Evolutionary conservation across 2,797 vertebrate species (phyloP), one percentile per base, ranked within the genome.

Genomic region (Phaenicophaeus curvirostris): DNA sequence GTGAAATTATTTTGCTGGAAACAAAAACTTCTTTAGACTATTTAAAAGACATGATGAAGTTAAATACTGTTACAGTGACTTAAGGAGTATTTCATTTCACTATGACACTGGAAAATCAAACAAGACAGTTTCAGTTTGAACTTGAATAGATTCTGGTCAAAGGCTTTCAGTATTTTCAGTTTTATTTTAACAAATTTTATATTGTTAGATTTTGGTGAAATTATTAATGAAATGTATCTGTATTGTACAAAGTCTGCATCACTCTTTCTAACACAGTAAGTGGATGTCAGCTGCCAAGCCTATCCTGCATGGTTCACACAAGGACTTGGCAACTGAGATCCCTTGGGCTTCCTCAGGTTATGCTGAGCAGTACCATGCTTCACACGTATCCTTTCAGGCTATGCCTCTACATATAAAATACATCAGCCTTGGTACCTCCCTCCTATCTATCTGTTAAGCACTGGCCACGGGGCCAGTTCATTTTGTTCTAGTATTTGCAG

Each of bases 1-100:
- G 57, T 84, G 53, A 88, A 92, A 84, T 86, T 75, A 83, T 89
- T 93, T 94, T 86, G 48, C 71, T 59, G 73, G 59, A 87, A 94
- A 92, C 54, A 91, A 82, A 76, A 79, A 28, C 62, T n/a, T 68
- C 58, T 80, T 84, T 53, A 80, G 57, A 75, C 31, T 92, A 17
- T 46, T 86, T 66, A 78, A 69, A 87, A 82, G 46, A 73, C 55
- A 42, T 15, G 39, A 78, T 37, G 39, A 88, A 62, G 66, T 82
- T 91, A 91, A 94, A 90, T 48, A 57, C 33, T 59, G 31, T 59
- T 73, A 81, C 39, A 73, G 62, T 75, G 93, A 93, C 95, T 93
- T 84, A 91, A 73, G 30, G 66, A 93, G 61, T 67, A 54, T 85
- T 89, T 62, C 35, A 79, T 93, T 96, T 94, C 83, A 84, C 58